Conservation (phyloP, 2,113 vertebrate genomes). For the Carettochelys insculpta region DNA sequence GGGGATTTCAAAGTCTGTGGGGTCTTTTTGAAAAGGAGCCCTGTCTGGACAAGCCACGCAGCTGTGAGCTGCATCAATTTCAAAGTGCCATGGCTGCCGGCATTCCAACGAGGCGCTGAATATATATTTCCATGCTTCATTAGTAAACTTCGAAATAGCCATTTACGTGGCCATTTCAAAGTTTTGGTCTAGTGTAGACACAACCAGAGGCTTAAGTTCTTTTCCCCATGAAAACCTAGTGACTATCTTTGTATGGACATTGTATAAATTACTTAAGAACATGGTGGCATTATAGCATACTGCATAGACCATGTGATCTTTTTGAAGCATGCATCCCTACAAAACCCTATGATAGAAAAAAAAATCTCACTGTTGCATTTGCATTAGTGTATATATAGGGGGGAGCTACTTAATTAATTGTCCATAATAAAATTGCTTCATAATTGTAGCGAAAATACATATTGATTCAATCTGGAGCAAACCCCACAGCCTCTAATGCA, state of each 20-base stretch:
- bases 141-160: too few species aligned
- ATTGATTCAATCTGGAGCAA: constrained; percentile 28
- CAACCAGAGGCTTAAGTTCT: too few species aligned
- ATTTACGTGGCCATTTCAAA: too few species aligned
- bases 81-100: too few species aligned
- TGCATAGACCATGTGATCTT: background rate
- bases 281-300: too few species aligned
- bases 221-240: background rate
- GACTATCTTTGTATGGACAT: background rate
- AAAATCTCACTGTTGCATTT: background rate
- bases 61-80: too few species aligned
- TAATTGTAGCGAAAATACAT: constrained; percentile 26
- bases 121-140: too few species aligned
- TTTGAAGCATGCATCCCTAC: background rate
- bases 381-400: constrained; percentile 42
- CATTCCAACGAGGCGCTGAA: too few species aligned
- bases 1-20: too few species aligned
- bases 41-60: too few species aligned
- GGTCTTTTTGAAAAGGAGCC: too few species aligned
- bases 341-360: background rate
- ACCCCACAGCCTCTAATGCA: background rate
- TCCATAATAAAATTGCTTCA: constrained; percentile 67
- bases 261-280: background rate
- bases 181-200: too few species aligned
- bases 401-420: constrained; percentile 50